These are phyloP conservation scores for Amphilophus citrinellus DNA, from an alignment of 2,113 vertebrate species.

Conservation along the genomic window DNA sequence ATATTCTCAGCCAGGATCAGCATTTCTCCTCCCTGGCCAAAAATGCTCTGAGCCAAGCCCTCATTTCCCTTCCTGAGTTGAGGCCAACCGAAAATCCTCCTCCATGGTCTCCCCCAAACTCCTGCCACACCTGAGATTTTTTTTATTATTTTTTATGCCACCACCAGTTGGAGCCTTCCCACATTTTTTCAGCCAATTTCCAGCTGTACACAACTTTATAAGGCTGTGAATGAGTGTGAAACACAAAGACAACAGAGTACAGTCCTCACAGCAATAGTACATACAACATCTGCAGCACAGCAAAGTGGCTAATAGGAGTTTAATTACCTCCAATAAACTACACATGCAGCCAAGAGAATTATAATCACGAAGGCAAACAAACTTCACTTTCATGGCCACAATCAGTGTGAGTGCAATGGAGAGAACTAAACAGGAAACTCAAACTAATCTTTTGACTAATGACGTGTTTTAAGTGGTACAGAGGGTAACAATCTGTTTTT, in stretches of 20 bases:
- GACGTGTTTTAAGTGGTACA: slow-evolving; percentile 39
- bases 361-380: slow-evolving; percentile 26
- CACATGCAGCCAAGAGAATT: slow-evolving; percentile 6
- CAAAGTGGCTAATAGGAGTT: slow-evolving; percentile 21
- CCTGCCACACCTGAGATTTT: too few species aligned
- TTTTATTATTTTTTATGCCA: background rate
- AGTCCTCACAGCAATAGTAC: slow-evolving; percentile 34
- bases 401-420: slow-evolving; percentile 25
- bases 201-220: background rate
- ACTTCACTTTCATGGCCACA: slow-evolving; percentile 28
- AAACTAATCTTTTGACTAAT: slow-evolving; percentile 47
- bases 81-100: background rate
- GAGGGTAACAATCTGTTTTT: slow-evolving; percentile 64
- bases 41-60: background rate
- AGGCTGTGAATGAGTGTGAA: slow-evolving; percentile 22
- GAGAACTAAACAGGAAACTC: slow-evolving; percentile 46
- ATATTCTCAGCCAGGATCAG: background rate
- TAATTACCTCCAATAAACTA: slow-evolving; percentile 48
- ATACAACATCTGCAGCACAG: slow-evolving; percentile 17
- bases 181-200: background rate
- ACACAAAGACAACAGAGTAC: background rate
- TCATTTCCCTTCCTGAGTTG: background rate
- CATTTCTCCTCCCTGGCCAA: background rate
- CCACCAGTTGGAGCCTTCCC: background rate
- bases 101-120: background rate